Conservation (phyloP, 2,797 vertebrate genomes). For the Distichodus sexfasciatus region DNA sequence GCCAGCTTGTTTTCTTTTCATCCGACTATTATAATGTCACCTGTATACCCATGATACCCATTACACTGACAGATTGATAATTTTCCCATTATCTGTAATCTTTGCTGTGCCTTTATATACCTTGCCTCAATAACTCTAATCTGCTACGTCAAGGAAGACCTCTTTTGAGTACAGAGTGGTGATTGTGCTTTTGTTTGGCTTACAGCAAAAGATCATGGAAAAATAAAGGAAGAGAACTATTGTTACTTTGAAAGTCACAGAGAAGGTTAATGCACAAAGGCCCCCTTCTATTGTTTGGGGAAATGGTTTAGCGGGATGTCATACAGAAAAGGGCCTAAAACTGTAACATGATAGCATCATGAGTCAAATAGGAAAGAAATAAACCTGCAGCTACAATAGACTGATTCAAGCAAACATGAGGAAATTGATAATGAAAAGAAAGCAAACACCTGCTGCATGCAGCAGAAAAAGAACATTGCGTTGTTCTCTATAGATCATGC, state of each 20-base stretch:
- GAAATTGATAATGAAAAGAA: constrained; percentile 1
- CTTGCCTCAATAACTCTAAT: neutral
- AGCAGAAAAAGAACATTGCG: neutral
- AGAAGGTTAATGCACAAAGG: neutral
- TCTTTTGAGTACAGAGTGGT: neutral
- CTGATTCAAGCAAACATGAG: constrained; percentile 10
- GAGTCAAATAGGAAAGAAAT: neutral
- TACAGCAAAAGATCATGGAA: neutral
- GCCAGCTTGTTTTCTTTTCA: too few species aligned
- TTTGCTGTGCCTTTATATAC: neutral
- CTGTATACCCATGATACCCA: too few species aligned
- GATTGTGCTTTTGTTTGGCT: constrained; percentile 4
- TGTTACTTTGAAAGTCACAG: constrained; percentile 15
- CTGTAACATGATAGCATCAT: constrained; percentile 1
- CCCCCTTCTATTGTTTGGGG: constrained; percentile 8
- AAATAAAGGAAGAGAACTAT: constrained; percentile 29
- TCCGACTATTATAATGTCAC: too few species aligned
- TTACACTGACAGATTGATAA: too few species aligned
- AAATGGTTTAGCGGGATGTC: neutral
- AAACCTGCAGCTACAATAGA: neutral
- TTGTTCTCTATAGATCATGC: neutral
- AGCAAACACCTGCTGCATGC: constrained; percentile 7
- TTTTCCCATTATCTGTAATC: neutral
- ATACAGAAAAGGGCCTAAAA: constrained; percentile 9
- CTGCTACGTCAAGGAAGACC: neutral